Percentiles rank a stretch among this genome's conserved stretches.
phyloP scores from a whole-genome alignment of 2,888 invertebrate species.

The Coecobrya sp. region DNA sequence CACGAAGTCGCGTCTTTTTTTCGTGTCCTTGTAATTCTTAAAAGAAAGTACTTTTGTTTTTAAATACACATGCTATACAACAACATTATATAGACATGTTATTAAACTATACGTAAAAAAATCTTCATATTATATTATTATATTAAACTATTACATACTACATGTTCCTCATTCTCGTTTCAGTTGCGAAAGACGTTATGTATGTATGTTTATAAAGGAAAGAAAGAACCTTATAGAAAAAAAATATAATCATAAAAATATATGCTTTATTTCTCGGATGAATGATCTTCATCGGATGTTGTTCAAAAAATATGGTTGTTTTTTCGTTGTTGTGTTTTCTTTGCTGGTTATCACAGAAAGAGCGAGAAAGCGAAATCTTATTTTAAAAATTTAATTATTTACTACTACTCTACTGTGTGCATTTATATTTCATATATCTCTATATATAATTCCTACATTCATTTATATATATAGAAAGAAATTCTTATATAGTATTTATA shows the following conservation, averaged over 20 bases:
- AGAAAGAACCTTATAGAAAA: background rate
- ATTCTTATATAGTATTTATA: background rate
- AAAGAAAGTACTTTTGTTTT: slow-evolving; percentile 44
- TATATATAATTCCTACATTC: background rate
- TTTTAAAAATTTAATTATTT: background rate
- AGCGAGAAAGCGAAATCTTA: background rate
- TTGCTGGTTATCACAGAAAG: background rate
- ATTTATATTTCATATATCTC: background rate
- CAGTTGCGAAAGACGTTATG: slow-evolving; percentile 1
- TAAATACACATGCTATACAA: slow-evolving; percentile 10
- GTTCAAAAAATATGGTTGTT: slow-evolving; percentile 9
- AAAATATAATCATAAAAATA: background rate
- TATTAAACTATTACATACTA: background rate
- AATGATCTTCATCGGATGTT: background rate
- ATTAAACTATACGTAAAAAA: too few relatives aligned
- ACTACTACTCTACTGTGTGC: background rate
- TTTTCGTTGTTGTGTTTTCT: slow-evolving; percentile 2
- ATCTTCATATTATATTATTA: background rate
- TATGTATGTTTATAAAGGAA: too few relatives aligned
- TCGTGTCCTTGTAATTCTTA: slow-evolving; percentile 14
- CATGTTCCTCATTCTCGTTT: background rate
- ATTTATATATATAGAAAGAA: background rate
- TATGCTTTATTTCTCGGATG: too few relatives aligned
- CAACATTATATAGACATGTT: too few relatives aligned
- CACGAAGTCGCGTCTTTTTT: slow-evolving; percentile 7